Evolutionary conservation across 2,888 invertebrate genomes (phyloP).

Genomic region (Drosophila nr. medialis): DNA sequence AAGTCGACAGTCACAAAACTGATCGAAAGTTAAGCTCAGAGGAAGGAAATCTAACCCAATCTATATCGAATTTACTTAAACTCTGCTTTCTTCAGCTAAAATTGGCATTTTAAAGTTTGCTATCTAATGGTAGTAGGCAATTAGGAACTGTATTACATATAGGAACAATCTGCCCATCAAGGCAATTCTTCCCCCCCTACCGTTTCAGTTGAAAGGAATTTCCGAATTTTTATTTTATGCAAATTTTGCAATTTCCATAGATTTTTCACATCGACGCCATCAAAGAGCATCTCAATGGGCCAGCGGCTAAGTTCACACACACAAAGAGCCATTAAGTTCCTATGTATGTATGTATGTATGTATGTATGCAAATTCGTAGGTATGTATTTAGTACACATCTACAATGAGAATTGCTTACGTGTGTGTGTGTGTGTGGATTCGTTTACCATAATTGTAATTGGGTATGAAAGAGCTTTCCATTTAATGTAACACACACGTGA

Average conservation of each 20-base stretch:
- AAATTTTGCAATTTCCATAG: constrained; percentile 30
- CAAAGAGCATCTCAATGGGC: constrained; percentile 49
- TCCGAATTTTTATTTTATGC: too few relatives aligned
- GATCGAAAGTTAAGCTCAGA: too few relatives aligned
- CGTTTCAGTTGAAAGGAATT: too few relatives aligned
- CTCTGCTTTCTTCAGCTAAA: background rate
- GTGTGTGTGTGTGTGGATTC: constrained; percentile 3
- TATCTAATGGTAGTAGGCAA: background rate
- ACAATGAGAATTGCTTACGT: background rate
- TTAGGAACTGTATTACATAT: background rate
- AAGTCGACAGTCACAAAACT: background rate
- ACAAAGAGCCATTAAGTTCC: constrained; percentile 34
- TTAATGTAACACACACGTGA: constrained; percentile 58
- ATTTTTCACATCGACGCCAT: constrained; percentile 21
- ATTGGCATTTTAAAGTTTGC: too few relatives aligned
- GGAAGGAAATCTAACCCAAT: background rate
- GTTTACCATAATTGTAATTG: constrained; percentile 75
- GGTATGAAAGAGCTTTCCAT: constrained; percentile 68
- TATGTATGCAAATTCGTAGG: background rate
- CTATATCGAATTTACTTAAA: background rate
- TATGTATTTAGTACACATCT: background rate
- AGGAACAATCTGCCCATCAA: background rate
- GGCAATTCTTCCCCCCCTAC: too few relatives aligned
- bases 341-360: constrained; percentile 4
- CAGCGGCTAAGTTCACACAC: constrained; percentile 42